Conservation (phyloP, 1,140 invertebrate species). For the Ericerus pela region DNA sequence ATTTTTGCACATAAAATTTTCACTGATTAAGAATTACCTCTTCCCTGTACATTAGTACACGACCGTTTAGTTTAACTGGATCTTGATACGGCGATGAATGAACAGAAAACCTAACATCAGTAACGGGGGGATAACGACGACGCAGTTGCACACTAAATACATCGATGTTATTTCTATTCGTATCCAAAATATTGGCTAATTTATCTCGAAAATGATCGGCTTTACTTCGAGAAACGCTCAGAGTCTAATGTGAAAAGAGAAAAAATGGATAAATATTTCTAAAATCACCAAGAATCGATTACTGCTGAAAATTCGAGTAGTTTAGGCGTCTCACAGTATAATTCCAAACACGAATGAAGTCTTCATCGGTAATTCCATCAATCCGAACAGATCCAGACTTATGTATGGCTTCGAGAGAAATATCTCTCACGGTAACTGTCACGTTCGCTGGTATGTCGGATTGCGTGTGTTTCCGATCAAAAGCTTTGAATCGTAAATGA, state of each 20-base stretch:
- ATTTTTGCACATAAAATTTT: not conserved
- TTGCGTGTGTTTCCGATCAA: constrained; percentile 84
- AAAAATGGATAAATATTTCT: not conserved
- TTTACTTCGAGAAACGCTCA: constrained; percentile 69
- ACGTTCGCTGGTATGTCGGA: constrained; percentile 84
- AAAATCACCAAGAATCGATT: not conserved
- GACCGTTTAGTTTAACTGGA: constrained; percentile 80
- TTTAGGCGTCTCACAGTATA: constrained; percentile 42
- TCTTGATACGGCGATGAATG: constrained; percentile 94
- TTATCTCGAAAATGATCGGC: constrained; percentile 76
- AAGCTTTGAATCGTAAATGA: constrained; percentile 78
- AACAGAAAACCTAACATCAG: constrained; percentile 84
- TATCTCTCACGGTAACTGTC: constrained; percentile 79
- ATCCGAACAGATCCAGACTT: constrained; percentile 90
- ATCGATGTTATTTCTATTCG: constrained; percentile 77
- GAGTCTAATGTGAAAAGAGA: constrained; percentile 36
- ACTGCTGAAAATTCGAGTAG: not conserved
- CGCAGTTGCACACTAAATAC: constrained; percentile 85
- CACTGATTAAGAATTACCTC: constrained; percentile 37
- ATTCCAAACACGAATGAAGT: constrained; percentile 88
- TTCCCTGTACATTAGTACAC: constrained; percentile 82
- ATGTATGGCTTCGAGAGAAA: constrained; percentile 84
- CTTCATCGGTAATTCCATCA: constrained; percentile 87
- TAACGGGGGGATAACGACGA: constrained; percentile 70
- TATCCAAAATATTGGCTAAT: constrained; percentile 65